Base-by-base conservation (phyloP, 2,888 invertebrate genomes). In the Latrodectus hesperus region DNA sequence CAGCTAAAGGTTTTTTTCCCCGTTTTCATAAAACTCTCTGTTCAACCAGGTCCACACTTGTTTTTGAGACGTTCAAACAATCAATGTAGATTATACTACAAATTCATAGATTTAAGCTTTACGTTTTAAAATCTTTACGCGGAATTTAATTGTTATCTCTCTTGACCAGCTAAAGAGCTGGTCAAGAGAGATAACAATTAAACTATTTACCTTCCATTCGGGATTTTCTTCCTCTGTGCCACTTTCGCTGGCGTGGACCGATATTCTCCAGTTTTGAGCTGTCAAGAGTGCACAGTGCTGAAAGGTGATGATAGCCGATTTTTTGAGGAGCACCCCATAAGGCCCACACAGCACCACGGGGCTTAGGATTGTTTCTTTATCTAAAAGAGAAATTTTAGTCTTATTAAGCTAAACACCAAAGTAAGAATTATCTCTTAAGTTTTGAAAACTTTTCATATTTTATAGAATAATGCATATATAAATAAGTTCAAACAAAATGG, bases 301-400 rank as follows among this genome's bases (percentile, higher is more conserved):
- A 91, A 97, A 94, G 91, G 96, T 96, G 88, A 97, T 93, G 90
- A 97, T 95, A 89, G 96, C 95, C 12, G 97, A 96, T 93, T 97
- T 97, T 92, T 95, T 95, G 91, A 97, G 94, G 90, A 95, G 94
- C 87, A 96, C 94, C 89, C 94, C 95, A 80, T 94, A 94, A 78
- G 96, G 96, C 22, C 96, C 96, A 92, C 96, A 95, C 90, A 96
- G 94, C 90, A 97, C 95, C 90, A 97, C 96, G n/a, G 97, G 96
- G 91, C 96, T 96, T 89, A 97, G 93, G 91, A 96, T 95, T 89
- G 97, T 97, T 93, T 94, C 94, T 51, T 95, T 94, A 92, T 96
- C 95, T 94, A 94, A 60, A 60, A 60, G 60, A 14, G 11, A 11
- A 60, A 16, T 16, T 55, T 16, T 55, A 55, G 9, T 55, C 8